Percentiles rank a stretch among this genome's conserved stretches.
These are phyloP conservation scores for Drosophila meridiana DNA, from an alignment of 2,888 invertebrate genomes.

Conservation along the genomic window DNA sequence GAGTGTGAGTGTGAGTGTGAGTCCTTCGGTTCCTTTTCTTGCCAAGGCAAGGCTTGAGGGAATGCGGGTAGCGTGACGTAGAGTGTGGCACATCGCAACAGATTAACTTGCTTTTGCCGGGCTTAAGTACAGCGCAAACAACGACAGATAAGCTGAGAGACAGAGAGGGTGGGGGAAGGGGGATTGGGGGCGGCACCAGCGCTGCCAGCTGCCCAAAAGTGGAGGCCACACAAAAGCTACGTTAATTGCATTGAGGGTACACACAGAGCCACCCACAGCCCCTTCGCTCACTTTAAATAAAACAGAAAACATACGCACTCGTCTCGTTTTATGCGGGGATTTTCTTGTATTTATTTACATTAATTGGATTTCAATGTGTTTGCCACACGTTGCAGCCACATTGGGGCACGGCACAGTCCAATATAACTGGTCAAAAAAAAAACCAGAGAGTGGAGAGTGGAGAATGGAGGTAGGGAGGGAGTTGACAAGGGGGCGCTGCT, in stretches of 20 bases:
- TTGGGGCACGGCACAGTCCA: conserved; percentile 1
- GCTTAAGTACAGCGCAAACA: conserved; percentile 67
- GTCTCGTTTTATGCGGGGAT: conserved; percentile 52
- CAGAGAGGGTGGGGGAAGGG: conserved; percentile 28
- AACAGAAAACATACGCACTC: conserved; percentile 56
- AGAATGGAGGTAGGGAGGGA: background rate
- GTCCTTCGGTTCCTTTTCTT: background rate
- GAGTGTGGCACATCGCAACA: conserved; percentile 57
- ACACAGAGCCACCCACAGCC: conserved; percentile 19
- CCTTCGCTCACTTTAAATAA: conserved; percentile 60
- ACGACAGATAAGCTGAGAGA: conserved; percentile 22
- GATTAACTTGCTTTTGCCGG: conserved; percentile 73
- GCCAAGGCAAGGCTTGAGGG: background rate
- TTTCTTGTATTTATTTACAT: conserved; percentile 77
- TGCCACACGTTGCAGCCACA: conserved; percentile 44
- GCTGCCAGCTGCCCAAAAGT: conserved; percentile 49
- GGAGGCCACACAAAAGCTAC: conserved; percentile 70
- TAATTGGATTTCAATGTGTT: conserved; percentile 75
- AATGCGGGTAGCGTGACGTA: background rate
- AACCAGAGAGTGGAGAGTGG: background rate
- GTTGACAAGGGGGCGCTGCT: background rate
- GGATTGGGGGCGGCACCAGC: conserved; percentile 11
- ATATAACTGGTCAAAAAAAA: conserved; percentile 18
- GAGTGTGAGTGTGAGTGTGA: conserved; percentile 26
- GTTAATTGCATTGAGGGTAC: conserved; percentile 74